Percentiles rank a stretch among this genome's conserved stretches.
Evolutionary conservation across 2,888 invertebrate species (phyloP).

Genomic region (Erebia aethiops): DNA sequence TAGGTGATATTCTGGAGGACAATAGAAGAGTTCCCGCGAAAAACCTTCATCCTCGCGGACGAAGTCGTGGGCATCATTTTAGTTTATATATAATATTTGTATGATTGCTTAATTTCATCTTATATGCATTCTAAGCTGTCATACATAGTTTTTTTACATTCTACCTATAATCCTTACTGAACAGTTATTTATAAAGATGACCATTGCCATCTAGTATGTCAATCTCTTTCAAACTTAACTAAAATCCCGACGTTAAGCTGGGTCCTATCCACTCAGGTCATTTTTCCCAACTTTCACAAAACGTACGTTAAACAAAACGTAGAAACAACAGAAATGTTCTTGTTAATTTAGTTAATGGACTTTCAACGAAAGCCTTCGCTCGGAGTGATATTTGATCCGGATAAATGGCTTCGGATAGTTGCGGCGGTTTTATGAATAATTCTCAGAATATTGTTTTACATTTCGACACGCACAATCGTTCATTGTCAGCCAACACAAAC

Average conservation of each 20-base stretch:
- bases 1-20: no score
- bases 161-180: not conserved
- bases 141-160: no score
- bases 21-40: no score
- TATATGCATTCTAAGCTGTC: no score
- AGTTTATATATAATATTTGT: no score
- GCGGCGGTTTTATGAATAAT: conserved; percentile 26
- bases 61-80: no score
- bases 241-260: not conserved
- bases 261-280: no score
- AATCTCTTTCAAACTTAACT: not conserved
- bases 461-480: conserved; percentile 32
- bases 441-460: conserved; percentile 31
- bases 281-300: not conserved
- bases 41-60: no score
- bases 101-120: no score
- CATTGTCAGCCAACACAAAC: conserved; percentile 29
- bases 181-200: not conserved
- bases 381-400: conserved; percentile 20
- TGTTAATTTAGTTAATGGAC: conserved; percentile 25
- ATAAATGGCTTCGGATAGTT: conserved; percentile 29
- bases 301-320: conserved; percentile 3
- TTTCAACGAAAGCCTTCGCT: conserved; percentile 12
- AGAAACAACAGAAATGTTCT: conserved; percentile 13
- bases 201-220: not conserved